Conservation (phyloP, 1,140 invertebrate species). For the Pachypsylla venusta region DNA sequence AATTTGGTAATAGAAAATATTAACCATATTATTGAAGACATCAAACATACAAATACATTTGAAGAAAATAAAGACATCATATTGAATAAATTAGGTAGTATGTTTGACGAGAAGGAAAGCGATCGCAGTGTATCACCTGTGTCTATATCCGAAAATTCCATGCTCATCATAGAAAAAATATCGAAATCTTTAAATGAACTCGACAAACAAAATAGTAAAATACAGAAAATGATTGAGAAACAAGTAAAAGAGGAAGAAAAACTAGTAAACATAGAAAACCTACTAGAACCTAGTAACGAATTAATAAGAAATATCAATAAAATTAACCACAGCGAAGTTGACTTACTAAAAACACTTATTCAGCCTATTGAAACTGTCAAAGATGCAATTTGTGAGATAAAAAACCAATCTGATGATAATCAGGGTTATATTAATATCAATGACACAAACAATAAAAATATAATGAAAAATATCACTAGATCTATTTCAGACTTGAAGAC, state of each 20-base stretch:
- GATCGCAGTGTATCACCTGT: not conserved
- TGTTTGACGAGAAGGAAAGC: not conserved
- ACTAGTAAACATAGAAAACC: constrained; percentile 1
- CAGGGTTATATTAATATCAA: constrained; percentile 4
- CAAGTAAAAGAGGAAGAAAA: constrained; percentile 6
- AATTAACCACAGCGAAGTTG: constrained; percentile 11
- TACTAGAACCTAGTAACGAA: not conserved
- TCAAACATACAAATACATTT: not conserved
- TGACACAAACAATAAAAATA: constrained; percentile 1
- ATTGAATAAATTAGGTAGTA: not conserved
- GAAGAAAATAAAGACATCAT: not conserved
- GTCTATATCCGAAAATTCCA: not conserved
- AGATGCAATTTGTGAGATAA: not conserved
- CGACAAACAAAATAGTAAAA: constrained; percentile 15
- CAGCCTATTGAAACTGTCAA: constrained; percentile 5
- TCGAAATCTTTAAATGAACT: constrained; percentile 14
- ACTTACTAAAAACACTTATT: not conserved
- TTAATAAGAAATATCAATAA: constrained; percentile 1
- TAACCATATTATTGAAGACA: not conserved
- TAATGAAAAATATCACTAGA: not conserved
- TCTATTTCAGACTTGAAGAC: not conserved
- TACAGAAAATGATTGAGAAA: constrained; percentile 1
- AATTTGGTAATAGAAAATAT: not conserved
- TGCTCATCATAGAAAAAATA: constrained; percentile 19
- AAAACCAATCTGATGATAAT: constrained; percentile 5